Conservation (phyloP, 37 sponge, comb jelly and placozoan genomes). For the Lycopodina hypogea region DNA sequence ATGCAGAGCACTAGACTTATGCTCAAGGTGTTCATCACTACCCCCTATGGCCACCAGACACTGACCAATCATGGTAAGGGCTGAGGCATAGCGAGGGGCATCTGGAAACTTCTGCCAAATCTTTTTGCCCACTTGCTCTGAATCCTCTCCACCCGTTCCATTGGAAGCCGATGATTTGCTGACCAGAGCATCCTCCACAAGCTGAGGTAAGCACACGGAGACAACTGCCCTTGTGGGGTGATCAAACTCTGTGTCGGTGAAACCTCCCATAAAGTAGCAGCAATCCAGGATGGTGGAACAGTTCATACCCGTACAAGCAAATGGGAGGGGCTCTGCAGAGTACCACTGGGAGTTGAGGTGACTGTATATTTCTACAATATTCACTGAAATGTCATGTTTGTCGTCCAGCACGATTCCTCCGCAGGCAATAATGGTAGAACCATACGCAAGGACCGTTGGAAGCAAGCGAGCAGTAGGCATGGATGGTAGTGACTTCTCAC, state of each 20-base stretch:
- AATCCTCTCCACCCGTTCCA: neutral
- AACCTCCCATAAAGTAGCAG: constrained; percentile 53
- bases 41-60: constrained; percentile 48
- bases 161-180: neutral
- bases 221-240: constrained; percentile 27
- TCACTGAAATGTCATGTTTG: constrained; percentile 33
- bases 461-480: constrained; percentile 47
- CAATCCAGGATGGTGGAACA: constrained; percentile 24
- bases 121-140: neutral
- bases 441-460: constrained; percentile 32
- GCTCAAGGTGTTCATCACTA: constrained; percentile 49
- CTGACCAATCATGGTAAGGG: constrained; percentile 21
- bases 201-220: constrained; percentile 14
- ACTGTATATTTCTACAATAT: constrained; percentile 31
- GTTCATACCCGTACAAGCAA: constrained; percentile 46
- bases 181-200: constrained; percentile 28
- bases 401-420: constrained; percentile 43
- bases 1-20: constrained; percentile 50
- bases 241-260: constrained; percentile 53
- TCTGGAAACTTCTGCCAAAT: constrained; percentile 17
- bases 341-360: constrained; percentile 37
- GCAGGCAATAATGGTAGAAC: constrained; percentile 20
- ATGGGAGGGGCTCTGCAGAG: constrained; percentile 40
- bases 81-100: constrained; percentile 43
- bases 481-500: constrained; percentile 27